Percentiles rank a stretch among this genome's conserved stretches.
Conservation (phyloP, 2,888 invertebrate species). For the Glyphotaelius pellucidus region DNA sequence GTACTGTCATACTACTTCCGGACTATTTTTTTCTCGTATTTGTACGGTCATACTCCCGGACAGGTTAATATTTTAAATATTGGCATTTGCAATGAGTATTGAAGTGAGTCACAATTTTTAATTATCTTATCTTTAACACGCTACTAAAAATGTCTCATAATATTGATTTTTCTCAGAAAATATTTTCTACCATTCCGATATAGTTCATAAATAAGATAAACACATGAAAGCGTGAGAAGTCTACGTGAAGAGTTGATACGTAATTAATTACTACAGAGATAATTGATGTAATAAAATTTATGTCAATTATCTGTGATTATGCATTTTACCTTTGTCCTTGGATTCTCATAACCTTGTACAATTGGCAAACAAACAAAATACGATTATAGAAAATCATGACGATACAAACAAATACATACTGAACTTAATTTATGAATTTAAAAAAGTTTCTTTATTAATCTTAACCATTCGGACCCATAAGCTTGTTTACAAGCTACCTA, state of each 20-base stretch:
- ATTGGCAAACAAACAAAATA: neutral
- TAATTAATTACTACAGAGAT: neutral
- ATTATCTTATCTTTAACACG: neutral
- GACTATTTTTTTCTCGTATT: too few species aligned
- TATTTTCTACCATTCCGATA: neutral
- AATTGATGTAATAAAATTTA: neutral
- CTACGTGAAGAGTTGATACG: neutral
- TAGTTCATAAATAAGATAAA: neutral
- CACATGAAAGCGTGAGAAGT: neutral
- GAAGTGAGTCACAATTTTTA: neutral
- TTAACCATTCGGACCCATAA: too few species aligned
- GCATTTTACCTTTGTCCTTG: neutral
- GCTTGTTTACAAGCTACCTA: too few species aligned
- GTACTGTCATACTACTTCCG: too few species aligned
- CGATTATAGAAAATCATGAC: neutral
- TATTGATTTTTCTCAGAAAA: neutral
- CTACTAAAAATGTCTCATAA: neutral
- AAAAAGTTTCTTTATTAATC: too few species aligned
- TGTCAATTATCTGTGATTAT: neutral
- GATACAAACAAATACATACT: neutral
- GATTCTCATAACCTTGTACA: neutral
- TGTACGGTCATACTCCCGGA: too few species aligned
- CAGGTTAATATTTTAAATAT: neutral
- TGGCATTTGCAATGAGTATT: neutral
- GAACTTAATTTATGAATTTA: neutral